phyloP scores from a whole-genome alignment of 2,113 vertebrate species.

The Synchiropus splendidus region DNA sequence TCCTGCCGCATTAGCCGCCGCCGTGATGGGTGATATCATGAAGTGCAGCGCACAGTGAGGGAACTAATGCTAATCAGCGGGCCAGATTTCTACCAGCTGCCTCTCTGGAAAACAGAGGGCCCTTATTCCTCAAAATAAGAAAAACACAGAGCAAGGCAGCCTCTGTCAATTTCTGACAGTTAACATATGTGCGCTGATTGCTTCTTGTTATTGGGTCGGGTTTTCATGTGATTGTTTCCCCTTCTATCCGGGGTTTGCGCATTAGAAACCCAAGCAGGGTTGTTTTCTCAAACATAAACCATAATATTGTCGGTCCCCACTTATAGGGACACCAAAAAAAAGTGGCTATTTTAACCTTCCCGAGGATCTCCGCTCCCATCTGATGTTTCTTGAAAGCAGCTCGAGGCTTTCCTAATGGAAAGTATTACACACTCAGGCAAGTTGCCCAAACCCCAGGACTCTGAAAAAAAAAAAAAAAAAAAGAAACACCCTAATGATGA shows the following conservation, averaged over 20 bases:
- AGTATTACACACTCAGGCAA: constrained; percentile 81
- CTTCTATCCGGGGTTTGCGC: constrained; percentile 25
- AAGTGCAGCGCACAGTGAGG: constrained; percentile 35
- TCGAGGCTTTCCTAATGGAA: constrained; percentile 86
- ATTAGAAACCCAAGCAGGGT: constrained; percentile 23
- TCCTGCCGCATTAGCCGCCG: constrained; percentile 52
- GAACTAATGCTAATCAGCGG: constrained; percentile 49
- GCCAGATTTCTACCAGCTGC: constrained; percentile 64
- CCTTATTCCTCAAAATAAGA: constrained; percentile 55
- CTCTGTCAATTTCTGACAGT: constrained; percentile 43
- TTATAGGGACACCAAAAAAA: constrained; percentile 20
- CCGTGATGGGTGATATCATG: constrained; percentile 57
- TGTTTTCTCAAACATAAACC: constrained; percentile 50
- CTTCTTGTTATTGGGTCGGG: constrained; percentile 29
- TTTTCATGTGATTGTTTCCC: constrained; percentile 47
- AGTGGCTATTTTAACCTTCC: constrained; percentile 50
- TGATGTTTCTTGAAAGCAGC: constrained; percentile 56
- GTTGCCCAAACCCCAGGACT: constrained; percentile 71
- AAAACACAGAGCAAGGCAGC: constrained; percentile 26
- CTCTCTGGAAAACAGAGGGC: constrained; percentile 50
- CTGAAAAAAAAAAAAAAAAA: constrained; percentile 45
- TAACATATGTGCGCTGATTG: constrained; percentile 57
- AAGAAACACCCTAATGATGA: constrained; percentile 72
- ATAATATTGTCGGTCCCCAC: constrained; percentile 26
- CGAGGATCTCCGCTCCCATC: constrained; percentile 39